Conservation (phyloP, 2,888 invertebrate species). For the Diarsia mendica region DNA sequence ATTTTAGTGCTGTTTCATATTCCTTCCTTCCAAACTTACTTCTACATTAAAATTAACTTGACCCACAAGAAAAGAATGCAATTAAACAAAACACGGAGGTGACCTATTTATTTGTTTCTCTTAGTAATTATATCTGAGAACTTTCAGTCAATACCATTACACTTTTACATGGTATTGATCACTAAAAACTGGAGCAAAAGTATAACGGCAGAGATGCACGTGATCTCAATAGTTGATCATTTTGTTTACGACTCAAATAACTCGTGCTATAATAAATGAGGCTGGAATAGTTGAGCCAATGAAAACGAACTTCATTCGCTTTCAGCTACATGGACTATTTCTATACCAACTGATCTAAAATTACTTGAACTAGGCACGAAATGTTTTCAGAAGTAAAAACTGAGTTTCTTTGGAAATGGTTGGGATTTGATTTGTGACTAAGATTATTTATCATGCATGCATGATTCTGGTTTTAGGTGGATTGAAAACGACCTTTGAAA, state of each 20-base stretch:
- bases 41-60: not conserved
- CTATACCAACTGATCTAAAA: slow-evolving; percentile 2
- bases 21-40: not conserved
- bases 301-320: slow-evolving; percentile 15
- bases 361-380: not conserved
- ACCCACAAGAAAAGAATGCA: not conserved
- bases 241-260: slow-evolving; percentile 37
- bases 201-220: not conserved
- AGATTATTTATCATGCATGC: no score
- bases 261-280: slow-evolving; percentile 27
- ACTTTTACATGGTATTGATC: not conserved
- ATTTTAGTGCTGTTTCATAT: not conserved
- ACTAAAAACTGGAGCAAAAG: slow-evolving; percentile 20
- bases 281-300: slow-evolving; percentile 31
- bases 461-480: not conserved
- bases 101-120: not conserved
- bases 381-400: slow-evolving; percentile 1
- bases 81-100: not conserved
- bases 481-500: no score
- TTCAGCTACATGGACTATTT: slow-evolving; percentile 26
- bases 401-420: not conserved
- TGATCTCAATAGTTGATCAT: slow-evolving; percentile 29
- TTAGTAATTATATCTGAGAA: not conserved
- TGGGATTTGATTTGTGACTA: not conserved
- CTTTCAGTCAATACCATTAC: slow-evolving; percentile 4